Conservation (phyloP, 2,113 vertebrate species). For the Platysteira castanea region DNA sequence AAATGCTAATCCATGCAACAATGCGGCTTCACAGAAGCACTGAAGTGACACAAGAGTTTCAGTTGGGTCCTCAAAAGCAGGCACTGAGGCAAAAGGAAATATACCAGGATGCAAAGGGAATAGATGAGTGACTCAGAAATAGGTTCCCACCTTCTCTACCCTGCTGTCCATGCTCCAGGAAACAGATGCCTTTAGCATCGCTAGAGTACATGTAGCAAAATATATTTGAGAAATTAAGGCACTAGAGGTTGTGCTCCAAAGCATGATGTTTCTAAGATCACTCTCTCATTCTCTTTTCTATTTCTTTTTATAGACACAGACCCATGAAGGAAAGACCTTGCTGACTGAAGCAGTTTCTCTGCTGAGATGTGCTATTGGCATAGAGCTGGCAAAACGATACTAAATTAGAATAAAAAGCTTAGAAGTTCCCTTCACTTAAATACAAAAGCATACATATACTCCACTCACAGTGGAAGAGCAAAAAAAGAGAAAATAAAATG, state of each 20-base stretch:
- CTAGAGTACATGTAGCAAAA: not conserved
- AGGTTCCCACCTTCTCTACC: not conserved
- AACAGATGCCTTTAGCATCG: not conserved
- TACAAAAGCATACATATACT: not conserved
- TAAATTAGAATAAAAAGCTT: not conserved
- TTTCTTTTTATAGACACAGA: not conserved
- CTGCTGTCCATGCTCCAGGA: not conserved
- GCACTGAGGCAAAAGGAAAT: not conserved
- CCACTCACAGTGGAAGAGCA: not conserved
- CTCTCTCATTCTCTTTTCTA: not conserved
- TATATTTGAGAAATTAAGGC: not conserved
- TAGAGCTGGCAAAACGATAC: not conserved
- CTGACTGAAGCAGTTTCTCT: conserved; percentile 7
- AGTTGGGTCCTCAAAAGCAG: not conserved
- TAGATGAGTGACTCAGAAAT: not conserved
- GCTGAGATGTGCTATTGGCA: not conserved
- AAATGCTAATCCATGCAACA: conserved; percentile 11
- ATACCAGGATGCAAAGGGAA: not conserved
- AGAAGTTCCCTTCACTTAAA: not conserved
- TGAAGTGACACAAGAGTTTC: not conserved
- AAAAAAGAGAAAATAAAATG: not conserved
- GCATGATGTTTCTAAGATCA: not conserved
- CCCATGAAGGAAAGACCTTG: not conserved
- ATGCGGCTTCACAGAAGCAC: not conserved
- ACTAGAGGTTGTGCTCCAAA: not conserved